Evolutionary conservation across 2,113 vertebrate genomes (phyloP).

Genomic region (Sorex fumeus): DNA sequence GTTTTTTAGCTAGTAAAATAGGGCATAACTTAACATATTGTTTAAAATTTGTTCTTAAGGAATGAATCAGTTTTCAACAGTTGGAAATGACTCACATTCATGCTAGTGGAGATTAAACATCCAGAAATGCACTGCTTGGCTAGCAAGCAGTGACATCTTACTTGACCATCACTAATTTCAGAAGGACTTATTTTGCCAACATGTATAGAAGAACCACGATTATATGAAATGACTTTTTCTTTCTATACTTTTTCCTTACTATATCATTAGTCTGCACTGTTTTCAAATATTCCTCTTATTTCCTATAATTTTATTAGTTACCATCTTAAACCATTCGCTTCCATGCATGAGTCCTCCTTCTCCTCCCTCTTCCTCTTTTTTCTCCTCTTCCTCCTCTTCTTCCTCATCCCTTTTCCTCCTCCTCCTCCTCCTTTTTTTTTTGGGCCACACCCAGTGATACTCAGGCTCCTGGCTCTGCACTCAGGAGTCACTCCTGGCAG

Average conservation of each 20-base stretch:
- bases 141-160: constrained; percentile 31
- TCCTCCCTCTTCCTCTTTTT: not conserved
- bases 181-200: constrained; percentile 41
- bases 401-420: too few species aligned
- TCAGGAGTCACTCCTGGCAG: too few species aligned
- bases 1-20: constrained; percentile 57
- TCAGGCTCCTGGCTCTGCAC: too few species aligned
- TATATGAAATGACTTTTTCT: constrained; percentile 44
- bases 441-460: too few species aligned
- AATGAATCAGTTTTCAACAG: constrained; percentile 56
- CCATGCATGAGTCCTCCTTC: not conserved
- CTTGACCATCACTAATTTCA: not conserved
- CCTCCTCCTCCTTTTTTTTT: too few species aligned
- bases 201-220: constrained; percentile 2
- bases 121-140: constrained; percentile 34
- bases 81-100: constrained; percentile 12
- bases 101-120: constrained; percentile 15
- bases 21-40: constrained; percentile 42
- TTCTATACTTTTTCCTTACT: too few species aligned
- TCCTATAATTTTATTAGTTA: not conserved
- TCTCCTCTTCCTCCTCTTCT: too few species aligned
- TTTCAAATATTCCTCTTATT: constrained; percentile 24
- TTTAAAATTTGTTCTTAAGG: constrained; percentile 55
- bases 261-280: not conserved
- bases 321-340: constrained; percentile 16